phyloP scores from a whole-genome alignment of 2,113 vertebrate species.

The Hylia prasina region DNA sequence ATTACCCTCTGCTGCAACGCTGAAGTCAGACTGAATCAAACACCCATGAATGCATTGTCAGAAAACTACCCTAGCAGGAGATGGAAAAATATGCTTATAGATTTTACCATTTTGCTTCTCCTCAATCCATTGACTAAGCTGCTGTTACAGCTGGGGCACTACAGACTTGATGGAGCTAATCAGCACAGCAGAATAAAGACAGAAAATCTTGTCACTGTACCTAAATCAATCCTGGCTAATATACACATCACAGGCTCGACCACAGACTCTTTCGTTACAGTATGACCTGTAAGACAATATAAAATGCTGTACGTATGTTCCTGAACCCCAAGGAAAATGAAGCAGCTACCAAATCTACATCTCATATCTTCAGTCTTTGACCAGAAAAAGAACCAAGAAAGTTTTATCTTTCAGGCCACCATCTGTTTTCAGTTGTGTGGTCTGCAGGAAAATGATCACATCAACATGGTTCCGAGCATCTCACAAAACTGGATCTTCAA shows the following conservation, averaged over 20 bases:
- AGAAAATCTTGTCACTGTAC: neutral
- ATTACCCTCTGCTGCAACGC: neutral
- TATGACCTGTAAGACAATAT: neutral
- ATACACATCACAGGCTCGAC: neutral
- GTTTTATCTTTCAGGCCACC: neutral
- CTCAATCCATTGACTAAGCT: neutral
- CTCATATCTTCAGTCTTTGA: neutral
- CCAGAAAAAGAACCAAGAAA: neutral
- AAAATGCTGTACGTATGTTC: neutral
- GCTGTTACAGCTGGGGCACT: neutral
- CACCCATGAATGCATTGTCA: neutral
- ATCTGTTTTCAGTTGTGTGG: neutral
- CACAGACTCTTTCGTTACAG: neutral
- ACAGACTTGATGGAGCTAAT: neutral
- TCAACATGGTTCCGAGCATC: neutral
- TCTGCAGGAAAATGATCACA: neutral
- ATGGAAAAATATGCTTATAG: neutral
- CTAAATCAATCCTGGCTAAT: neutral
- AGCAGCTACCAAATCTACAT: neutral
- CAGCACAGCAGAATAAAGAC: neutral
- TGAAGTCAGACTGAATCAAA: neutral
- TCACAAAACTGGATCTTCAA: slow-evolving; percentile 58
- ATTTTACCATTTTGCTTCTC: neutral
- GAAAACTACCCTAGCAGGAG: neutral
- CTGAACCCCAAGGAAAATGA: neutral